Percentiles rank a stretch among this genome's conserved stretches.
These are phyloP conservation scores for Chironomus riparius DNA, from an alignment of 2,888 invertebrate species.

Conservation along the genomic window DNA sequence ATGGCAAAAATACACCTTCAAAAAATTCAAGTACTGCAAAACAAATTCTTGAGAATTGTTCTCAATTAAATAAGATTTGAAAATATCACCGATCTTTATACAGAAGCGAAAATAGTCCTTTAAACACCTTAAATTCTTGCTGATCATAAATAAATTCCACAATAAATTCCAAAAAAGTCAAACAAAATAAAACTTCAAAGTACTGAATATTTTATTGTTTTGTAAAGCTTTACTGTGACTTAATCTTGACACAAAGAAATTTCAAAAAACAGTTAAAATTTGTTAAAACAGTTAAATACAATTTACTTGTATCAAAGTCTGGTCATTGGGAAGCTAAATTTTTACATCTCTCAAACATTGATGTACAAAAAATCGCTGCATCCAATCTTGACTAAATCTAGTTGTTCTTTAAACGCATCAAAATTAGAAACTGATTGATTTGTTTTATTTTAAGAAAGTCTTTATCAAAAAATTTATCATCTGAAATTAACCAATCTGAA, in stretches of 20 bases:
- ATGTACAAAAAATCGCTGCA: neutral
- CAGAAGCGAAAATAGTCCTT: too few species aligned
- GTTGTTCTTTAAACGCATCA: neutral
- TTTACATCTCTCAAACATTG: neutral
- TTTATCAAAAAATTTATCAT: neutral
- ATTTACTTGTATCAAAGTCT: neutral
- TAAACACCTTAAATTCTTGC: too few species aligned
- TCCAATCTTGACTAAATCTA: neutral
- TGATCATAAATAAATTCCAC: too few species aligned
- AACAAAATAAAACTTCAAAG: too few species aligned
- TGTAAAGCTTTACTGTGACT: slow-evolving; percentile 54
- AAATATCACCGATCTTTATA: too few species aligned
- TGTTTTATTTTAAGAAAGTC: neutral
- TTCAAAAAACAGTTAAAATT: slow-evolving; percentile 27
- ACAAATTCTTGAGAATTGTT: too few species aligned
- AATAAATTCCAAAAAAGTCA: too few species aligned
- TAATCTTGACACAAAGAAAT: slow-evolving; percentile 59
- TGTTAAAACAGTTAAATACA: too few species aligned
- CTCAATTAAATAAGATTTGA: too few species aligned
- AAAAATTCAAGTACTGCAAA: too few species aligned
- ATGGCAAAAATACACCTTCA: too few species aligned
- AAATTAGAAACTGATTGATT: neutral
- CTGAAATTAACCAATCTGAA: neutral
- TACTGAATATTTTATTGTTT: slow-evolving; percentile 47
- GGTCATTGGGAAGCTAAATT: neutral